phyloP scores from a whole-genome alignment of 2,797 vertebrate species.

The Tangara arthus region DNA sequence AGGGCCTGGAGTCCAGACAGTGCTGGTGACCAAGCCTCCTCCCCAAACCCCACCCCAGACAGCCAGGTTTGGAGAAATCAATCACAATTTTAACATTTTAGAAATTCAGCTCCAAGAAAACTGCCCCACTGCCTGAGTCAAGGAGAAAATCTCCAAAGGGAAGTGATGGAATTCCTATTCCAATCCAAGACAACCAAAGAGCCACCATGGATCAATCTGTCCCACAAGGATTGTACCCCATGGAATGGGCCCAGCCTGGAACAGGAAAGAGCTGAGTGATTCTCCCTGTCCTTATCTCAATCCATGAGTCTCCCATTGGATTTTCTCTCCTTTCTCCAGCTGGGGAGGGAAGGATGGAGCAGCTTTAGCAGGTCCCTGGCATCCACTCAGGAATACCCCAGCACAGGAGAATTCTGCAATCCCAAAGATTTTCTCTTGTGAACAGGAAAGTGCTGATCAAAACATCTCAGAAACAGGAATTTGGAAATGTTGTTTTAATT shows the following conservation, averaged over 20 bases:
- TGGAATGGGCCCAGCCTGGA: not conserved
- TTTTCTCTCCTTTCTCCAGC: not conserved
- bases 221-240: not conserved
- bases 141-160: not conserved
- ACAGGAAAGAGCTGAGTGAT: not conserved
- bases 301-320: not conserved
- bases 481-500: conserved; percentile 1
- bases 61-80: not conserved
- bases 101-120: not conserved
- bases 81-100: not conserved
- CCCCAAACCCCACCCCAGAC: not conserved
- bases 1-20: not conserved
- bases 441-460: not conserved
- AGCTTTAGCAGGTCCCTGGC: not conserved
- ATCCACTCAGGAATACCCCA: not conserved
- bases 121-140: not conserved
- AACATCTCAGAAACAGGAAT: not conserved
- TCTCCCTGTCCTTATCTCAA: not conserved
- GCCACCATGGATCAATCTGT: not conserved
- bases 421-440: not conserved
- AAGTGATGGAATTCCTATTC: not conserved
- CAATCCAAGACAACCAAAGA: not conserved
- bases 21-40: not conserved
- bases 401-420: not conserved
- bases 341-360: not conserved